Percentiles rank a stretch among this genome's conserved stretches.
phyloP scores from a whole-genome alignment of 1,140 invertebrate genomes.

The Thereuonema tuberculata region DNA sequence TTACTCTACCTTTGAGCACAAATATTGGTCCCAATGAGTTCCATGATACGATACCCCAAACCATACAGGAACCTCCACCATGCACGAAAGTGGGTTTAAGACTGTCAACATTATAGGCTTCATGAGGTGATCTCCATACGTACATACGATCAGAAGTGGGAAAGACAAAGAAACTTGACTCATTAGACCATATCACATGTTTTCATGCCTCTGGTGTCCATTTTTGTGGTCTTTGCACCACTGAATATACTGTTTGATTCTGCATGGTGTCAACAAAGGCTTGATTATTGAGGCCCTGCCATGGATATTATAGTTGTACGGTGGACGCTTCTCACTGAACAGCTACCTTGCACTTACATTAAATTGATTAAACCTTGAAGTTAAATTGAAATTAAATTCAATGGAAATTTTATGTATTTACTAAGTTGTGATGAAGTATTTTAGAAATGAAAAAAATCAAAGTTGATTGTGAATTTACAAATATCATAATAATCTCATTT shows the following conservation, averaged over 20 bases:
- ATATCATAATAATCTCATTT: too few relatives aligned
- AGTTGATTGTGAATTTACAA: too few relatives aligned
- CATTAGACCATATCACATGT: not conserved
- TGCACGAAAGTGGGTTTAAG: not conserved
- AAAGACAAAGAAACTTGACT: not conserved
- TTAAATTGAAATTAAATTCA: too few relatives aligned
- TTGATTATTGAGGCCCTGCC: not conserved
- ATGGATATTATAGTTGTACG: not conserved
- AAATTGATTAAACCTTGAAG: too few relatives aligned
- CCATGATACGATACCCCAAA: not conserved
- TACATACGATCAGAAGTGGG: not conserved
- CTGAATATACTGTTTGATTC: not conserved
- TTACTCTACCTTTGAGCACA: not conserved
- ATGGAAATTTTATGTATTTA: too few relatives aligned
- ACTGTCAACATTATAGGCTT: not conserved
- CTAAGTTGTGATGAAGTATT: too few relatives aligned
- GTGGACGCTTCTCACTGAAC: not conserved
- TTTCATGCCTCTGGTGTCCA: not conserved
- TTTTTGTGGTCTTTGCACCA: not conserved
- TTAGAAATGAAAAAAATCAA: too few relatives aligned
- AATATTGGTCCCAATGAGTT: not conserved
- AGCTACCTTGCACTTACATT: not conserved
- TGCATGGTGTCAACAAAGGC: not conserved
- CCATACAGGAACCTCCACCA: not conserved
- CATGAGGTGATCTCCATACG: not conserved